Conservation (phyloP, 2,797 vertebrate species). For the Vultur gryphus region DNA sequence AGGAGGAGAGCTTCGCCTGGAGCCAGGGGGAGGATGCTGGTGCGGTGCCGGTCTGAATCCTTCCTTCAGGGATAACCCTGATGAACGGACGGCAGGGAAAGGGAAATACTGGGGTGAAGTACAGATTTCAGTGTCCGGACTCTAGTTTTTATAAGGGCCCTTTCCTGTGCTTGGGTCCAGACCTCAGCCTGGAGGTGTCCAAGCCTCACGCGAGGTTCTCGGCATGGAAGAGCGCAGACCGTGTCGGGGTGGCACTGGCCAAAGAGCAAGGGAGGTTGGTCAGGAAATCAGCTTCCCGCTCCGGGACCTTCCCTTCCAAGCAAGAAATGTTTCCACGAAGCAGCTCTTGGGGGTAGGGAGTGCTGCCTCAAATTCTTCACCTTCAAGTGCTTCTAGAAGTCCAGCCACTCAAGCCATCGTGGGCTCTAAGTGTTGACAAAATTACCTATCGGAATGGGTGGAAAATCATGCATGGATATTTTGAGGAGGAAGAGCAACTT, state of each 20-base stretch:
- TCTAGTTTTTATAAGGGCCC: not conserved
- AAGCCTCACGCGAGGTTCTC: rapidly evolving
- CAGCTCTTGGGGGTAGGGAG: rapidly evolving
- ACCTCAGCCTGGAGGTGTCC: not conserved
- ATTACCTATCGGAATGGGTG: rapidly evolving
- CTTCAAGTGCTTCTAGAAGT: rapidly evolving
- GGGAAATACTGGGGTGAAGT: rapidly evolving
- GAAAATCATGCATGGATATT: rapidly evolving
- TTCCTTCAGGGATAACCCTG: not conserved
- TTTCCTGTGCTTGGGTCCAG: not conserved
- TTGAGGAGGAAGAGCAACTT: not conserved
- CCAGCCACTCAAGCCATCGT: rapidly evolving
- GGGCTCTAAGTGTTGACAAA: rapidly evolving
- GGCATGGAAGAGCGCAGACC: rapidly evolving
- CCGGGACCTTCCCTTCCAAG: not conserved
- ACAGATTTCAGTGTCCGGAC: too few relatives aligned
- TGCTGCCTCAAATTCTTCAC: rapidly evolving
- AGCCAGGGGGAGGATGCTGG: not conserved
- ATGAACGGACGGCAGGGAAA: rapidly evolving
- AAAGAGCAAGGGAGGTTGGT: rapidly evolving
- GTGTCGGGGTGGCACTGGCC: rapidly evolving
- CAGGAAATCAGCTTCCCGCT: rapidly evolving
- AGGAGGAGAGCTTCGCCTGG: not conserved
- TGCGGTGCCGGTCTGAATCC: not conserved
- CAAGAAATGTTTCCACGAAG: rapidly evolving